Percentiles rank a stretch among this genome's conserved stretches.
Conservation (phyloP, 2,797 vertebrate genomes). For the Hyperoplus lanceolatus region DNA sequence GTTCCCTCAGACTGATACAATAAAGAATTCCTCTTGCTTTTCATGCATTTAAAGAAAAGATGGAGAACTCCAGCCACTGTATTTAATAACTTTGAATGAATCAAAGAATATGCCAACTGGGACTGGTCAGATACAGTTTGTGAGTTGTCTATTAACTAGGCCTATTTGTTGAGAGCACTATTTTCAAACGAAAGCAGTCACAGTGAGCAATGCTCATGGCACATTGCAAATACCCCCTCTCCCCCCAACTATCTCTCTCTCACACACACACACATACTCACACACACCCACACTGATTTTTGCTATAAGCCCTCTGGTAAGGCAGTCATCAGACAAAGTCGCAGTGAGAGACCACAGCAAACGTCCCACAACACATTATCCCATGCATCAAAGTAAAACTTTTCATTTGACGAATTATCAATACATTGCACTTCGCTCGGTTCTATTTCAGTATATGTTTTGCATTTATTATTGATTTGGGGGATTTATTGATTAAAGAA, state of each 20-base stretch:
- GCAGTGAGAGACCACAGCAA: background rate
- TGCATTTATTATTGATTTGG: background rate
- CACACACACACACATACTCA: background rate
- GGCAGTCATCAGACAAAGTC: background rate
- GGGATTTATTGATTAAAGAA: background rate
- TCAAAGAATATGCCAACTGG: too few species aligned
- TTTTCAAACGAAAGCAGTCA: background rate
- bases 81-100: too few species aligned
- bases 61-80: too few species aligned
- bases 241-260: background rate
- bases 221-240: background rate
- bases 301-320: slow-evolving; percentile 27
- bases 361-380: background rate
- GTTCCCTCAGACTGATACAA: too few species aligned
- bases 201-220: background rate
- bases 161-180: too few species aligned
- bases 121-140: too few species aligned
- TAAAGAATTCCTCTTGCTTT: too few species aligned
- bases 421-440: background rate
- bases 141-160: too few species aligned
- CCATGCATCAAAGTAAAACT: background rate
- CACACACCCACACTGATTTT: background rate
- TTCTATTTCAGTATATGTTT: background rate
- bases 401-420: background rate
- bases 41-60: too few species aligned